These are phyloP conservation scores for Ctenomys sociabilis DNA, from an alignment of 2,113 vertebrate species.

Conservation along the genomic window DNA sequence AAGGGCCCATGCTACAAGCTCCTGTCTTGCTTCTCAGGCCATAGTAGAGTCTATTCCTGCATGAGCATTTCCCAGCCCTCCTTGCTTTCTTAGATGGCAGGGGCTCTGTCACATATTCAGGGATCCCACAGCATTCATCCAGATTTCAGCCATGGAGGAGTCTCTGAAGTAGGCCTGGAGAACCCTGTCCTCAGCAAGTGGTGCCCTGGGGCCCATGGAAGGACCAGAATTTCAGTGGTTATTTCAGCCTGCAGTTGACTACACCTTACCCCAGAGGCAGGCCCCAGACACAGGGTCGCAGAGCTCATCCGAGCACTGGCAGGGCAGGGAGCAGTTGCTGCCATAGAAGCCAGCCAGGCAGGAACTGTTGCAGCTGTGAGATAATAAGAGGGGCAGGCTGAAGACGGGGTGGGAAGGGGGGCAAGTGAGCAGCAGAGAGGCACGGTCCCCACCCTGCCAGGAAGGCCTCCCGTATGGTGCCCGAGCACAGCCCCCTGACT, in stretches of 20 bases:
- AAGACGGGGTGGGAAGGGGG: neutral
- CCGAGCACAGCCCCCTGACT: neutral
- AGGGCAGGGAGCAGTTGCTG: conserved; percentile 91
- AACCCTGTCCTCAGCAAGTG: neutral
- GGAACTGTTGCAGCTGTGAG: conserved; percentile 93
- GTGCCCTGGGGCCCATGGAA: neutral
- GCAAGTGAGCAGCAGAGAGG: neutral
- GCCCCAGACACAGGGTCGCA: conserved; percentile 88
- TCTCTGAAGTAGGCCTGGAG: neutral
- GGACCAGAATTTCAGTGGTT: neutral
- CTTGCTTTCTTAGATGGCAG: neutral
- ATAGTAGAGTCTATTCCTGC: neutral
- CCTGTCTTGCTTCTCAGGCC: neutral
- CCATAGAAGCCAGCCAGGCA: conserved; percentile 90
- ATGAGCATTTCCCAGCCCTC: neutral
- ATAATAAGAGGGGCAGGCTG: conserved; percentile 25
- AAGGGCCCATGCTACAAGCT: neutral
- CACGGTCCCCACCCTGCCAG: neutral
- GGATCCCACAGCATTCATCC: neutral
- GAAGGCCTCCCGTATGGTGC: neutral
- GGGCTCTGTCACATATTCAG: neutral
- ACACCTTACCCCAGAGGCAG: conserved; percentile 90
- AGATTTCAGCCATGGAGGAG: neutral
- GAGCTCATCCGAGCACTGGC: conserved; percentile 87
- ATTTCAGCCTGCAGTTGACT: neutral